A percentile compares a stretch with the other conserved stretches of the same genome.
Conservation (phyloP, 2,113 vertebrate species). For the Lepus americanus region DNA sequence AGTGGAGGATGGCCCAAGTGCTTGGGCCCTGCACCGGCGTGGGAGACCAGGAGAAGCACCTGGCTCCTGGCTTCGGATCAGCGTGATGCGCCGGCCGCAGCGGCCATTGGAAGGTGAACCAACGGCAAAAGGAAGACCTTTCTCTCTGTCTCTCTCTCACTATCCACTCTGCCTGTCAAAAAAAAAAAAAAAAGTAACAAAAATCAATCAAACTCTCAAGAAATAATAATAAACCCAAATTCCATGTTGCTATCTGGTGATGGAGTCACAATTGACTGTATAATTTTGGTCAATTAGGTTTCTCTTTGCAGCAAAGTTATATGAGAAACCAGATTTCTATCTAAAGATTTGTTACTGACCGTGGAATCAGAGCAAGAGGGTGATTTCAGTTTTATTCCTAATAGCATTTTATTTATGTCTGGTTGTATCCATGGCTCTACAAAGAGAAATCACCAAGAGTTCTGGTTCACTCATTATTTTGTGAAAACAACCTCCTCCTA, state of each 20-base stretch:
- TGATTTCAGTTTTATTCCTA: neutral
- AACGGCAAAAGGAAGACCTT: too few species aligned
- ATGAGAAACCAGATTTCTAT: neutral
- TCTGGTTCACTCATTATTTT: neutral
- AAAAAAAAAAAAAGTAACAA: too few species aligned
- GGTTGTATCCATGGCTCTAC: neutral
- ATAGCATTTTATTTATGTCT: neutral
- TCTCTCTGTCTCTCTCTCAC: too few species aligned
- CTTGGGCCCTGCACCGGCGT: too few species aligned
- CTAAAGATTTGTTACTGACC: neutral
- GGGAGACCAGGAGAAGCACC: too few species aligned
- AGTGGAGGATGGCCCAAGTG: too few species aligned
- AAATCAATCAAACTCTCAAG: neutral
- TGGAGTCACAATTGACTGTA: neutral
- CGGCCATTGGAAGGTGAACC: too few species aligned
- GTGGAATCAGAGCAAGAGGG: neutral
- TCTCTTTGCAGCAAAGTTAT: neutral
- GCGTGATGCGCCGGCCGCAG: too few species aligned
- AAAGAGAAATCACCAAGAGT: neutral
- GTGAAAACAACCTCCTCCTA: neutral
- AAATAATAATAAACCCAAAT: neutral
- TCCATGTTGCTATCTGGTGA: neutral
- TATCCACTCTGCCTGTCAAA: too few species aligned
- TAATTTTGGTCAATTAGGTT: neutral
- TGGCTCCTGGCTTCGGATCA: too few species aligned